Conservation (phyloP, 2,113 vertebrate genomes). For the Sinocyclocheilus anophthalmus region DNA sequence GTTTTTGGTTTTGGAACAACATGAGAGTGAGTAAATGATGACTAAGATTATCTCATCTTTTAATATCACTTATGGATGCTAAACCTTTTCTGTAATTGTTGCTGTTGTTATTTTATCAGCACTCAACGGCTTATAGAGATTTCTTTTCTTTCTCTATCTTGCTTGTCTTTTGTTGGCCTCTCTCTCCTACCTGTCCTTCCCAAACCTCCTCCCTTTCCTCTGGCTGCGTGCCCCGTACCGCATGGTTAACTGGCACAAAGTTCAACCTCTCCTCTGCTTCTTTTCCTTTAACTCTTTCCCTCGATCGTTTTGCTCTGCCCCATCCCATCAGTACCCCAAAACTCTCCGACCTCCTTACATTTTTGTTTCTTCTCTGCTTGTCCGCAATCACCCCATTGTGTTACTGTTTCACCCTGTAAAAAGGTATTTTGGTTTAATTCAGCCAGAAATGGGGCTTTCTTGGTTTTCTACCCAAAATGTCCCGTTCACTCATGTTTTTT, state of each 20-base stretch:
- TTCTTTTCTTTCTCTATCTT: slow-evolving; percentile 31
- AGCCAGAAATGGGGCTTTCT: not conserved
- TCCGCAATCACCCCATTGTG: slow-evolving; percentile 25
- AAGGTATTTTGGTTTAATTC: slow-evolving; percentile 48
- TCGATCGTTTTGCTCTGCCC: not conserved
- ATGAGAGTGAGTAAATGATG: not conserved
- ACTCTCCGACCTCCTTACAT: slow-evolving; percentile 21
- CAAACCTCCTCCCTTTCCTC: slow-evolving; percentile 58
- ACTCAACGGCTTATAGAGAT: slow-evolving; percentile 2
- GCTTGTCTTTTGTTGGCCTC: slow-evolving; percentile 32
- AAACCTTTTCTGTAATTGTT: not conserved
- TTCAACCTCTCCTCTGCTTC: slow-evolving; percentile 52
- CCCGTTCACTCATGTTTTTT: not conserved
- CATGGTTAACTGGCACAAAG: slow-evolving; percentile 64
- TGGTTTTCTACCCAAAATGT: not conserved
- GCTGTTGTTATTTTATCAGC: not conserved
- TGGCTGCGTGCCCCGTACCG: slow-evolving; percentile 67
- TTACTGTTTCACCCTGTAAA: slow-evolving; percentile 35
- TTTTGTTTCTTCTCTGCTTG: slow-evolving; percentile 5
- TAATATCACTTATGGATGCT: not conserved
- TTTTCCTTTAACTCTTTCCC: slow-evolving; percentile 48
- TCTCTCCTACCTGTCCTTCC: slow-evolving; percentile 61
- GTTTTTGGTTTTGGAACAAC: not conserved
- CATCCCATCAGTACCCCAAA: slow-evolving; percentile 18
- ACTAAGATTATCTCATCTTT: not conserved